These are phyloP conservation scores for Aradus depressus DNA, from an alignment of 2,888 invertebrate species.

Conservation along the genomic window DNA sequence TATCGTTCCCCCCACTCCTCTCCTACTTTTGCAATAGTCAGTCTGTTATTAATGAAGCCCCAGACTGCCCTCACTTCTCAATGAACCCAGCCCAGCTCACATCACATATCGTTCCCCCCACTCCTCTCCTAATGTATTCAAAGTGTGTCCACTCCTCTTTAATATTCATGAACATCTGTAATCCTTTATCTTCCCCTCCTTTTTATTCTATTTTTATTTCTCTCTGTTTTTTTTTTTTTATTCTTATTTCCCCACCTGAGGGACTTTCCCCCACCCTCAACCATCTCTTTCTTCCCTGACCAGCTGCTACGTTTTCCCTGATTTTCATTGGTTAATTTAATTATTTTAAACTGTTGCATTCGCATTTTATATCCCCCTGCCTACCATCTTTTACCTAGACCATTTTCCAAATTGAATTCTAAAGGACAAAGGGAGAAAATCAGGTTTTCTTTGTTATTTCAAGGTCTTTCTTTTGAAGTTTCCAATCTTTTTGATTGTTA, in stretches of 20 bases:
- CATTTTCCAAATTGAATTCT: too few species aligned
- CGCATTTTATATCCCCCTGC: too few species aligned
- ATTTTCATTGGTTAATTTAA: too few species aligned
- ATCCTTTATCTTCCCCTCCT: slow-evolving; percentile 24
- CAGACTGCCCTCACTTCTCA: slow-evolving; percentile 4
- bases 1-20: too few species aligned
- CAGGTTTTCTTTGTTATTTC: too few species aligned
- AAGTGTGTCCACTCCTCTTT: slow-evolving; percentile 21
- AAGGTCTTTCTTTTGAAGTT: too few species aligned
- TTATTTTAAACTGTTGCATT: too few species aligned
- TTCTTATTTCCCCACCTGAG: slow-evolving; percentile 6
- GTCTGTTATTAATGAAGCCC: slow-evolving; percentile 17
- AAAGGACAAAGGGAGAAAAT: too few species aligned
- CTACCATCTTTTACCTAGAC: too few species aligned
- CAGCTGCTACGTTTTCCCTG: slow-evolving; percentile 7
- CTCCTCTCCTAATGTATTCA: slow-evolving; percentile 19
- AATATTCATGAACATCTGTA: slow-evolving; percentile 28
- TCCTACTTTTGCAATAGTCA: slow-evolving; percentile 14
- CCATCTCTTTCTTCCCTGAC: neutral
- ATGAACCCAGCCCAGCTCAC: slow-evolving; percentile 8
- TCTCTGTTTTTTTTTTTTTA: slow-evolving; percentile 14
- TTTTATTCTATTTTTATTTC: slow-evolving; percentile 12
- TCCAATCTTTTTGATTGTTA: too few species aligned
- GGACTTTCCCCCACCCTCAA: neutral
- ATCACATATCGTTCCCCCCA: too few species aligned